Conservation (phyloP, 2,797 vertebrate genomes). For the Arctocebus calabarensis region DNA sequence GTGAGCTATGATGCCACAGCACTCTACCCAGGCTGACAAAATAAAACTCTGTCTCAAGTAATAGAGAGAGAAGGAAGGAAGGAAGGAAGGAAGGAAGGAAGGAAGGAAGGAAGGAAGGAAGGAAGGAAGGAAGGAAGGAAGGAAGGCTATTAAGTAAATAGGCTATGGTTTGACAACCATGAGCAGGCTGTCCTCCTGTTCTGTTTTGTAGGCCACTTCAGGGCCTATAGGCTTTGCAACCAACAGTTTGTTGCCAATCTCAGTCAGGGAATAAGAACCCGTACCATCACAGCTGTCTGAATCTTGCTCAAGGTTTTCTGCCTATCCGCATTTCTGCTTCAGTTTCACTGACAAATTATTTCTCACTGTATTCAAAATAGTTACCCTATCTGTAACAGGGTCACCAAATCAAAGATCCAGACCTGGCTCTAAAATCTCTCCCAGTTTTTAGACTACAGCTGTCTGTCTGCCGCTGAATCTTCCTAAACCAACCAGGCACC, state of each 20-base stretch:
- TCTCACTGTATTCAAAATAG: constrained; percentile 8
- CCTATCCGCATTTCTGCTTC: not conserved
- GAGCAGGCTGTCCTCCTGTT: not conserved
- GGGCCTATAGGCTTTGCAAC: not conserved
- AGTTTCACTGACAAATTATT: constrained; percentile 5
- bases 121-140: too few species aligned
- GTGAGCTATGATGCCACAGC: too few species aligned
- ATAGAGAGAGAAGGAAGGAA: too few species aligned
- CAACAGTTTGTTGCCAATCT: not conserved
- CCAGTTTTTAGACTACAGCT: constrained; percentile 24
- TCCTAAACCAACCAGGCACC: constrained; percentile 28
- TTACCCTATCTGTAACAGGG: not conserved
- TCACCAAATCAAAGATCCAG: constrained; percentile 18
- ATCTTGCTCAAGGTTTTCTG: not conserved
- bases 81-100: too few species aligned
- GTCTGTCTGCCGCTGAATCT: constrained; percentile 6
- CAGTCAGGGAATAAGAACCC: not conserved
- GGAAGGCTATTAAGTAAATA: not conserved
- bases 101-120: too few species aligned
- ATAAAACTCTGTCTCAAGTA: too few species aligned
- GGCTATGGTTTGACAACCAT: not conserved
- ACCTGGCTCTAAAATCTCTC: constrained; percentile 20
- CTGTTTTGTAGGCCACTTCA: not conserved
- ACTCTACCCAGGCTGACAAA: too few species aligned
- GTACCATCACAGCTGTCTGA: not conserved